These are phyloP conservation scores for Penaeus indicus DNA, from an alignment of 1,140 invertebrate species.

Conservation along the genomic window DNA sequence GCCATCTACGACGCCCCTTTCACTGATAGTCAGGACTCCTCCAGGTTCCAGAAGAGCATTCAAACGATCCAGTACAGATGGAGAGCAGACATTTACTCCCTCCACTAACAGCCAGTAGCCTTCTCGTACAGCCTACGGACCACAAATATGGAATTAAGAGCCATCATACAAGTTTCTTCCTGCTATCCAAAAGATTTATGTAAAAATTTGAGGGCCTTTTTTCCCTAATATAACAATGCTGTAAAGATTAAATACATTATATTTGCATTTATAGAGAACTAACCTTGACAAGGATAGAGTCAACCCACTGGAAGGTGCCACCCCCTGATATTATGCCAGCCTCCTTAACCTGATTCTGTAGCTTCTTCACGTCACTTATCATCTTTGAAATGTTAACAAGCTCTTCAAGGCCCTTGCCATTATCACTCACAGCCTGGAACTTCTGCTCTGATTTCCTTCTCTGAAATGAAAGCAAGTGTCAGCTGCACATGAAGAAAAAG, in stretches of 20 bases:
- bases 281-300: constrained; percentile 85
- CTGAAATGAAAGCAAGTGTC: no score
- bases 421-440: no score
- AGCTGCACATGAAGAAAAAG: no score
- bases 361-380: background rate
- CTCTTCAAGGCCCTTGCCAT: no score
- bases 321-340: constrained; percentile 76
- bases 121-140: constrained; percentile 78
- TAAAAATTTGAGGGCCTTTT: no score
- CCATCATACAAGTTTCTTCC: background rate
- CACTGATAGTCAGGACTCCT: constrained; percentile 90
- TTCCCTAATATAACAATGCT: no score
- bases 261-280: constrained; percentile 5
- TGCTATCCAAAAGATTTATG: background rate
- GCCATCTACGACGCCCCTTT: constrained; percentile 85
- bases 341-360: constrained; percentile 62
- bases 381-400: no score
- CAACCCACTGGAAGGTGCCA: constrained; percentile 97
- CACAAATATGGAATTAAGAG: background rate
- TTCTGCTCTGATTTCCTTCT: no score
- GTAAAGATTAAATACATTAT: background rate
- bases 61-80: constrained; percentile 95
- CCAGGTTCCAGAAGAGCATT: constrained; percentile 95
- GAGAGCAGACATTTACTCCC: constrained; percentile 96
- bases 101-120: constrained; percentile 95